A percentile compares a stretch with the other conserved stretches of the same genome.
Evolutionary conservation across 2,888 invertebrate species (phyloP).

Genomic region (Tipula helvola): DNA sequence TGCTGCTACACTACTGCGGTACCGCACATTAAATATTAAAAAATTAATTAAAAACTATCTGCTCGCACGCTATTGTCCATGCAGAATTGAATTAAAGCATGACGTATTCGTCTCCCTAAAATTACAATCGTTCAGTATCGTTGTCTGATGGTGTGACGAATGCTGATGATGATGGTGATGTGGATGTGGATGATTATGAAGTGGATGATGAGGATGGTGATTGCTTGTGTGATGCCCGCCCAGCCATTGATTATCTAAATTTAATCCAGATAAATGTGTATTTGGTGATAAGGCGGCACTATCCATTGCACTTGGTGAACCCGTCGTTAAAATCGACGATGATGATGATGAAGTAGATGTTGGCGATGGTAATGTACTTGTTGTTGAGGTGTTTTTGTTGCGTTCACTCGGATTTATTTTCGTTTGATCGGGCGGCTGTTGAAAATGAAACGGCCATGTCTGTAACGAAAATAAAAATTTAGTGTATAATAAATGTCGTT

Average conservation of each 20-base stretch:
- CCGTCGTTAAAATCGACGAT: background rate
- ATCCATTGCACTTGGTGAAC: background rate
- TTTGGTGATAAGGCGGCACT: background rate
- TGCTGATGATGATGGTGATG: background rate
- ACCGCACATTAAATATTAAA: background rate
- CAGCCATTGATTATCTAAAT: slow-evolving; percentile 6
- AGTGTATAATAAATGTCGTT: background rate
- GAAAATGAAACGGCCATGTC: slow-evolving; percentile 76
- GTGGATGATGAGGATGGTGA: background rate
- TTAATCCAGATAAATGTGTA: background rate
- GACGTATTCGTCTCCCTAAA: background rate
- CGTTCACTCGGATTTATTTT: background rate
- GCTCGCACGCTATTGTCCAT: background rate
- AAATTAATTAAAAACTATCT: background rate
- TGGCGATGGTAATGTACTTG: background rate
- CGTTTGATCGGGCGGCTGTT: slow-evolving; percentile 33
- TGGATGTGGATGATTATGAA: background rate
- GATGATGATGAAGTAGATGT: background rate
- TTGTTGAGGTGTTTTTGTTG: background rate
- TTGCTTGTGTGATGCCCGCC: background rate
- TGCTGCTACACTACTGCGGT: no score
- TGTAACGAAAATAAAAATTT: slow-evolving; percentile 26
- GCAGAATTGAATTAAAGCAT: background rate
- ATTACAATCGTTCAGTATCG: background rate
- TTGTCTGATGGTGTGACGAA: background rate